A percentile compares a stretch with the other conserved stretches of the same genome.
phyloP scores from a whole-genome alignment of 2,113 vertebrate species.

The Pedionomus torquatus region DNA sequence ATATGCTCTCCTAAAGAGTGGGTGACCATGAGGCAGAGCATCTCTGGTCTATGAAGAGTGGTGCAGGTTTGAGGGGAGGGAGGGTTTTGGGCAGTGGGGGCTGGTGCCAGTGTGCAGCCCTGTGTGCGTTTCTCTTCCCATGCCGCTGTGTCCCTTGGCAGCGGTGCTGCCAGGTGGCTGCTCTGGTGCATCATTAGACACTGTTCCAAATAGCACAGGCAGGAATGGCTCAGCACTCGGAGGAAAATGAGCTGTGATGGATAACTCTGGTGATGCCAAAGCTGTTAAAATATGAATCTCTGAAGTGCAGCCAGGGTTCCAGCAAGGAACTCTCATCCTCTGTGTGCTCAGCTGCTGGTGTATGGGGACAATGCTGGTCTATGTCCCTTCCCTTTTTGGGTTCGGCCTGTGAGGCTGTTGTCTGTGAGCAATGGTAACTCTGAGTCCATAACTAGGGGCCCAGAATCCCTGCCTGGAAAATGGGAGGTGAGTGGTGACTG shows the following conservation, averaged over 20 bases:
- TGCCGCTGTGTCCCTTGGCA: slow-evolving; percentile 48
- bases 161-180: slow-evolving; percentile 69
- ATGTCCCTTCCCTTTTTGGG: not conserved
- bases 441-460: not conserved
- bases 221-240: slow-evolving; percentile 79
- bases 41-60: not conserved
- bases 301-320: slow-evolving; percentile 31
- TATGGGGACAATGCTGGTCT: not conserved
- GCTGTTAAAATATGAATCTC: slow-evolving; percentile 88
- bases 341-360: not conserved
- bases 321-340: not conserved
- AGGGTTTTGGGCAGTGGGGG: not conserved
- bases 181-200: slow-evolving; percentile 84
- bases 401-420: not conserved
- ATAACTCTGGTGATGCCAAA: slow-evolving; percentile 71
- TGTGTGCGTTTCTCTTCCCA: fast-evolving
- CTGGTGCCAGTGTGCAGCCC: not conserved
- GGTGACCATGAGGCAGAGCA: not conserved
- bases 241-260: slow-evolving; percentile 90
- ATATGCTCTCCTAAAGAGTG: fast-evolving
- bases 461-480: not conserved
- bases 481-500: not conserved
- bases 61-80: not conserved
- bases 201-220: slow-evolving; percentile 86
- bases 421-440: not conserved